Percentiles rank a stretch among this genome's conserved stretches.
Evolutionary conservation across 2,797 vertebrate genomes (phyloP).

Genomic region (Siniperca scherzeri): DNA sequence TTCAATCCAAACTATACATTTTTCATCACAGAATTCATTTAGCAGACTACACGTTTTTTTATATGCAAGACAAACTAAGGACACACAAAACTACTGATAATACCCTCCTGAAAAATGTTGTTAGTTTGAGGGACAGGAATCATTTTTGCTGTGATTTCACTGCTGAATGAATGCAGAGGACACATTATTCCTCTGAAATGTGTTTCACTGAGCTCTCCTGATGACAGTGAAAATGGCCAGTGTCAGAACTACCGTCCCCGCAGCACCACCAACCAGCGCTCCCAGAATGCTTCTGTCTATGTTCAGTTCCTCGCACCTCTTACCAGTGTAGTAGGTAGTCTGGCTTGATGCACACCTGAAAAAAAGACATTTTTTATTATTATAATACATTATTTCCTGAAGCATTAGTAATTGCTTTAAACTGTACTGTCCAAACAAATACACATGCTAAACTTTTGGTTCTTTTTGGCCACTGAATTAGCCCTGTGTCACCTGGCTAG

Average conservation of each 20-base stretch:
- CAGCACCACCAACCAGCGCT: constrained; percentile 81
- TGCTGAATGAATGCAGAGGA: constrained; percentile 5
- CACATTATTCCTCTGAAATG: neutral
- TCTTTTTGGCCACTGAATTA: neutral
- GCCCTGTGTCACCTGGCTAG: too few species aligned
- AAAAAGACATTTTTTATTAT: constrained; percentile 13
- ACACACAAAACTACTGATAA: neutral
- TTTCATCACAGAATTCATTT: constrained; percentile 5
- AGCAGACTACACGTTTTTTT: neutral
- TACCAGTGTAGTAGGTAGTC: constrained; percentile 85
- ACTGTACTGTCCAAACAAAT: neutral
- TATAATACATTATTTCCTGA: neutral
- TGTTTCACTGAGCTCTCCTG: constrained; percentile 61
- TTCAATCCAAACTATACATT: constrained; percentile 1
- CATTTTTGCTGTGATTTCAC: neutral
- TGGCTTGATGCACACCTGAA: constrained; percentile 87
- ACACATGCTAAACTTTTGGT: too few species aligned
- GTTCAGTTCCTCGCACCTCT: constrained; percentile 85
- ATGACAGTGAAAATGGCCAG: constrained; percentile 79
- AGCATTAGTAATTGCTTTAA: neutral
- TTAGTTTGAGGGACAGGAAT: neutral
- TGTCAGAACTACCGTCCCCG: constrained; percentile 81
- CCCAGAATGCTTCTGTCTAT: constrained; percentile 83
- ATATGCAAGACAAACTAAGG: neutral
- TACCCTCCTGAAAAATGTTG: neutral